These are phyloP conservation scores for Pimephales promelas DNA, from an alignment of 2,113 vertebrate species.

Conservation along the genomic window DNA sequence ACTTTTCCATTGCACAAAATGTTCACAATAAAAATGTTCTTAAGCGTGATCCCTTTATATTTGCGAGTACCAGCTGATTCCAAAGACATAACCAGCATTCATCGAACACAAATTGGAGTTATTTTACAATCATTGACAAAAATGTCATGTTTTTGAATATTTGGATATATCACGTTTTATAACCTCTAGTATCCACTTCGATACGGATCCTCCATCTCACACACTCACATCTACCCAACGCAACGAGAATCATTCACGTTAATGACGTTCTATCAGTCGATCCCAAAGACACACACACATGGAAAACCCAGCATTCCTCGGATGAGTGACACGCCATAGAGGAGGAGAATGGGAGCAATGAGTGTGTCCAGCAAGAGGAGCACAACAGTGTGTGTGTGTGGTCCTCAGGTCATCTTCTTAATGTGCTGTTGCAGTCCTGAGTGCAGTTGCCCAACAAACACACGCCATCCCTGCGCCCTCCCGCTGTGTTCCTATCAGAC, in stretches of 20 bases:
- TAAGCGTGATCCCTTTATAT: no score
- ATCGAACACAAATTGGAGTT: slow-evolving; percentile 12
- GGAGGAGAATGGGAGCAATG: slow-evolving; percentile 9
- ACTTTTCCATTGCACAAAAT: no score
- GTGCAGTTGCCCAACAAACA: slow-evolving; percentile 59
- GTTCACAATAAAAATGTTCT: no score
- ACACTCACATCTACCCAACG: background rate
- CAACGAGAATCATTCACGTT: slow-evolving; percentile 36
- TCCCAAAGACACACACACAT: background rate
- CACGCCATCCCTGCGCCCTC: slow-evolving; percentile 62
- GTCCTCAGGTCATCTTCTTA: slow-evolving; percentile 62
- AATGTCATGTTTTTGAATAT: no score
- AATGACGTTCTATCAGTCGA: background rate
- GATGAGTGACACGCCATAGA: background rate
- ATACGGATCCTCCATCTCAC: no score
- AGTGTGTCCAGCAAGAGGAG: slow-evolving; percentile 24
- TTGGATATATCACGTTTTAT: no score
- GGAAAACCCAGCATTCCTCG: slow-evolving; percentile 30
- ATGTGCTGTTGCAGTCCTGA: slow-evolving; percentile 62
- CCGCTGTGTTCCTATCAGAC: slow-evolving; percentile 70
- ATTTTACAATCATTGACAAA: no score
- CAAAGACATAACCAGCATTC: background rate
- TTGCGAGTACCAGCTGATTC: background rate
- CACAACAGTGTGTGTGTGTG: slow-evolving; percentile 35
- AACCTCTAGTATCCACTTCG: no score